Conservation (phyloP, 2,113 vertebrate species). For the Lampris megalopsis region DNA sequence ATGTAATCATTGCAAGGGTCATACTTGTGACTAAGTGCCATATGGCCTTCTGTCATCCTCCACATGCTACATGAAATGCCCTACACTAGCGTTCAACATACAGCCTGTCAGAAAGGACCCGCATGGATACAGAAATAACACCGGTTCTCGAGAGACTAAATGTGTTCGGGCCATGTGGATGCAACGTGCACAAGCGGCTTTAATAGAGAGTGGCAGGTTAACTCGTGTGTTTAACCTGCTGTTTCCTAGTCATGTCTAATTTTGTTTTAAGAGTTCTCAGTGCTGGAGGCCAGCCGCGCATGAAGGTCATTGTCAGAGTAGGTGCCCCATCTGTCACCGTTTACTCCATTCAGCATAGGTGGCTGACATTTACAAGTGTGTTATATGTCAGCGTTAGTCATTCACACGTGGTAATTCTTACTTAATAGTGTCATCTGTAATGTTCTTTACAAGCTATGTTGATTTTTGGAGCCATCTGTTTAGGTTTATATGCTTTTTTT, state of each 20-base stretch:
- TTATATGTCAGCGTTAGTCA: conserved; percentile 11
- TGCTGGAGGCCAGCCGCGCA: conserved; percentile 31
- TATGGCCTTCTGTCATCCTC: conserved; percentile 23
- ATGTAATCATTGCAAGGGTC: conserved; percentile 2
- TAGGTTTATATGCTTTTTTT: too few relatives aligned
- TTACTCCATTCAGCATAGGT: conserved; percentile 29
- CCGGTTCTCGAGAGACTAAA: conserved; percentile 33
- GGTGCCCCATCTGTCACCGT: conserved; percentile 59
- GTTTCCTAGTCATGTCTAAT: conserved; percentile 61
- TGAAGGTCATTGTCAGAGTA: conserved; percentile 38
- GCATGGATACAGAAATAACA: conserved; percentile 5
- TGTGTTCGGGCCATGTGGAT: conserved; percentile 40
- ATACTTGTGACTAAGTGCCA: not conserved
- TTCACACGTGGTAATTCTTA: conserved; percentile 4
- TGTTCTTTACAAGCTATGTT: conserved; percentile 4
- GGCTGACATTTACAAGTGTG: conserved; percentile 30
- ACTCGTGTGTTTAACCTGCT: conserved; percentile 63
- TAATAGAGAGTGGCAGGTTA: conserved; percentile 63
- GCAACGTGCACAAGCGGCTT: conserved; percentile 25
- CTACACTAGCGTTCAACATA: conserved; percentile 25
- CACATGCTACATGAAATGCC: conserved; percentile 37
- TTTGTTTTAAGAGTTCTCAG: conserved; percentile 56
- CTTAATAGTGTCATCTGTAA: not conserved
- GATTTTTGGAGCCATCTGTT: not conserved
- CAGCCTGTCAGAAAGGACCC: conserved; percentile 20